Evolutionary conservation across 2,113 vertebrate species (phyloP).

Genomic region (Atlantisia rogersi): DNA sequence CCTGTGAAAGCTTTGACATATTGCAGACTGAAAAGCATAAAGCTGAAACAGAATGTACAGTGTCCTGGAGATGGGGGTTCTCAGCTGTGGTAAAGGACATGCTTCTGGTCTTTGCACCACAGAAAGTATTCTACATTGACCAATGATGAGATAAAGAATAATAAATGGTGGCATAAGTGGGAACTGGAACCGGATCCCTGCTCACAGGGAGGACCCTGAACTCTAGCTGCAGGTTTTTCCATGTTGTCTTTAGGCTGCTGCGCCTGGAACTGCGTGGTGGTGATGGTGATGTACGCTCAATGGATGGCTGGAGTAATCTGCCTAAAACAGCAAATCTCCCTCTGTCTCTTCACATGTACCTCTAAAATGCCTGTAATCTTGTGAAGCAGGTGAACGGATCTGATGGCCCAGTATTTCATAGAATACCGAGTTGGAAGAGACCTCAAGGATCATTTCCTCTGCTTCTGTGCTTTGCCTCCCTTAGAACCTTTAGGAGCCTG

Average conservation of each 20-base stretch:
- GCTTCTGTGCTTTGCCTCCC: not conserved
- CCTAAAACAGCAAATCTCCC: not conserved
- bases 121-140: not conserved
- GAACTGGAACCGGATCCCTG: not conserved
- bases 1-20: not conserved
- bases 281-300: no score
- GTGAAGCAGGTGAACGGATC: not conserved
- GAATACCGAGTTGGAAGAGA: no score
- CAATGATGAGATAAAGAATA: not conserved
- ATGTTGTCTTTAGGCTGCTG: not conserved
- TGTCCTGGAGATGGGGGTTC: not conserved
- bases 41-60: not conserved
- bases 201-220: not conserved
- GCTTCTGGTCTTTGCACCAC: not conserved
- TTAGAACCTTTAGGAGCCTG: not conserved
- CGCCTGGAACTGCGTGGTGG: not conserved
- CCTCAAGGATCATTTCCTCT: not conserved
- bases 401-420: not conserved
- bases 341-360: not conserved
- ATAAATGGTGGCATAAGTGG: not conserved
- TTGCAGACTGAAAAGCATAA: not conserved
- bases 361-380: not conserved
- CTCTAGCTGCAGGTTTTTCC: not conserved
- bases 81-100: not conserved
- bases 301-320: not conserved